Conservation (phyloP, 1,140 invertebrate species). For the Euwallacea similis region DNA sequence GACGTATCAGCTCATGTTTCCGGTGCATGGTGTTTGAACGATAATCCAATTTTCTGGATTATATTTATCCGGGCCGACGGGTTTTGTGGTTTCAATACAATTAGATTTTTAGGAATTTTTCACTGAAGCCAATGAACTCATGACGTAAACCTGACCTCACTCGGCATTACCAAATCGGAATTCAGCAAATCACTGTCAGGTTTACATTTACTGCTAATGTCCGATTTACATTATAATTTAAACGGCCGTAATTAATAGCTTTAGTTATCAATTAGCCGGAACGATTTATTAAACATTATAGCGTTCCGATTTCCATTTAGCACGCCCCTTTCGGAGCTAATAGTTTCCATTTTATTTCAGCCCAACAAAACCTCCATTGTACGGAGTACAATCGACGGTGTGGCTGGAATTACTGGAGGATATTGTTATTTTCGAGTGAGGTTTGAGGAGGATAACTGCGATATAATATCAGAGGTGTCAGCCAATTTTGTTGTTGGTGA, state of each 20-base stretch:
- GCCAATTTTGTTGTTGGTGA: no score
- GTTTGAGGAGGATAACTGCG: not conserved
- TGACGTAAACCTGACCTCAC: conserved; percentile 12
- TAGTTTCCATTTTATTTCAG: conserved; percentile 16
- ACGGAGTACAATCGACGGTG: not conserved
- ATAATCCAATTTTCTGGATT: conserved; percentile 25
- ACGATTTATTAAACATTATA: conserved; percentile 31
- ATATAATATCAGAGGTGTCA: no score
- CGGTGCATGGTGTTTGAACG: conserved; percentile 13
- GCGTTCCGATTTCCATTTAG: conserved; percentile 21
- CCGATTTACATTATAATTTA: conserved; percentile 30
- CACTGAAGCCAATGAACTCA: not conserved
- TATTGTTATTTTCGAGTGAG: not conserved
- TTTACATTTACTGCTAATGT: conserved; percentile 26
- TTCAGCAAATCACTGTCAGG: conserved; percentile 18
- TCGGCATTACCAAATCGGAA: conserved; percentile 14
- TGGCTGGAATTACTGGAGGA: conserved; percentile 2
- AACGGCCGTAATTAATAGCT: conserved; percentile 27
- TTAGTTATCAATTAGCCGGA: conserved; percentile 27
- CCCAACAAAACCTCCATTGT: conserved; percentile 10
- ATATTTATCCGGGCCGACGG: conserved; percentile 16
- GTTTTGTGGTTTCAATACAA: conserved; percentile 1
- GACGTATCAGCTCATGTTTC: conserved; percentile 20
- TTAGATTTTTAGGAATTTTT: not conserved
- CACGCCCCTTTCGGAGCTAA: conserved; percentile 15